A percentile compares a stretch with the other conserved stretches of the same genome.
Conservation (phyloP, 2,888 invertebrate genomes). For the Oscheius sp. region DNA sequence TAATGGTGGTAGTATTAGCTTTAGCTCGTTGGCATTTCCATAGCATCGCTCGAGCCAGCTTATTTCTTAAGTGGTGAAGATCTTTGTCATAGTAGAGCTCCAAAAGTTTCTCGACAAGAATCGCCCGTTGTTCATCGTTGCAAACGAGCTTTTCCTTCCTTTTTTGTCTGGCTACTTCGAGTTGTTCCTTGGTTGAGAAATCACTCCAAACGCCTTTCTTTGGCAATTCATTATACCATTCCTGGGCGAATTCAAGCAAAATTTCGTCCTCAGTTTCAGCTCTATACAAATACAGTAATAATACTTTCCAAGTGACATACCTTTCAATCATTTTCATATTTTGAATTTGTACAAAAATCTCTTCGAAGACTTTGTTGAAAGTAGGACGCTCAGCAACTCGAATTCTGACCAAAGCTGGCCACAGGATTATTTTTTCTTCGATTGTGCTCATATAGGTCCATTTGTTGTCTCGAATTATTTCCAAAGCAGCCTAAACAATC, state of each 20-base stretch:
- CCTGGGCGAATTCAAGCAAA: conserved; percentile 1
- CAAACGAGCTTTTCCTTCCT: conserved; percentile 9
- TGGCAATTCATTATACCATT: conserved; percentile 14
- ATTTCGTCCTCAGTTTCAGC: not conserved
- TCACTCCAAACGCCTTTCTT: conserved; percentile 17
- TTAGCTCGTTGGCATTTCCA: conserved; percentile 31
- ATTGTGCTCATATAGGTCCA: conserved; percentile 14
- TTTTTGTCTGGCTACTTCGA: conserved; percentile 19
- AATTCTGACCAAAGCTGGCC: conserved; percentile 26
- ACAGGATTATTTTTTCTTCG: not conserved
- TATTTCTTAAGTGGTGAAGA: conserved; percentile 37
- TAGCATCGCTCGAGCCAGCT: conserved; percentile 35
- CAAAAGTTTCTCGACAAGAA: conserved; percentile 17
- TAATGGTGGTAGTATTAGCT: conserved; percentile 35
- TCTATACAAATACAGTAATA: too few relatives aligned
- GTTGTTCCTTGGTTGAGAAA: conserved; percentile 9
- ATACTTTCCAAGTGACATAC: too few relatives aligned
- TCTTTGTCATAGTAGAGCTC: conserved; percentile 19
- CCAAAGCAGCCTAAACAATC: too few relatives aligned
- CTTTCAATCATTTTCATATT: conserved; percentile 13
- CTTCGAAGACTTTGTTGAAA: conserved; percentile 17
- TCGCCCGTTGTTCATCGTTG: conserved; percentile 9
- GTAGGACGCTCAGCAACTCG: conserved; percentile 21
- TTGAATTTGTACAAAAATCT: conserved; percentile 18
- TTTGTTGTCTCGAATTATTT: conserved; percentile 6